Conservation (phyloP, 2,797 vertebrate species). For the Novumbra hubbsi region DNA sequence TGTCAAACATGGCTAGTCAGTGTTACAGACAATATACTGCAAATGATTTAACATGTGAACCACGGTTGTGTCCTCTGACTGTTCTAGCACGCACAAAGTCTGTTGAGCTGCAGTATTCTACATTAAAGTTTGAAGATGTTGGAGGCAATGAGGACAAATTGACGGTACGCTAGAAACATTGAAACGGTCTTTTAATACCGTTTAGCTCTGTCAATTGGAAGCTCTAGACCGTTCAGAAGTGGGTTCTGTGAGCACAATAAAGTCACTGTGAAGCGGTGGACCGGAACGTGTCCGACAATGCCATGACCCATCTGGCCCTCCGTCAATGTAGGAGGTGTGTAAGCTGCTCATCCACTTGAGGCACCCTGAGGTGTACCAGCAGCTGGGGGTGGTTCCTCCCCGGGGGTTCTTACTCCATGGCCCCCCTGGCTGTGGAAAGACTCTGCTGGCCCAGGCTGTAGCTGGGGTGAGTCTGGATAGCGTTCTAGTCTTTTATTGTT, state of each 20-base stretch:
- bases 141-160: slow-evolving; percentile 88
- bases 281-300: not conserved
- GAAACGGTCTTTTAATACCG: too few relatives aligned
- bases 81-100: slow-evolving; percentile 69
- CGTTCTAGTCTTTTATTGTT: not conserved
- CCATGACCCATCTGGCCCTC: not conserved
- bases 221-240: not conserved
- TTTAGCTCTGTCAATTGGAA: not conserved
- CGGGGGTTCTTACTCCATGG: slow-evolving; percentile 93
- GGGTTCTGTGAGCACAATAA: not conserved
- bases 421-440: slow-evolving; percentile 95
- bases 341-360: slow-evolving; percentile 90
- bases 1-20: not conserved
- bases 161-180: slow-evolving; percentile 68
- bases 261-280: not conserved
- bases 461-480: slow-evolving; percentile 83
- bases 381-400: slow-evolving; percentile 87
- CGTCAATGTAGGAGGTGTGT: slow-evolving; percentile 83
- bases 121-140: slow-evolving; percentile 87
- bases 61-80: not conserved
- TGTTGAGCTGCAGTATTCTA: slow-evolving; percentile 77
- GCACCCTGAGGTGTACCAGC: slow-evolving; percentile 90
- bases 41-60: not conserved
- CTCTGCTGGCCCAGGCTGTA: slow-evolving; percentile 90
- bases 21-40: not conserved